Percentiles rank a stretch among this genome's conserved stretches.
Conservation (phyloP, 2,113 vertebrate species). For the Chloropsis hardwickii region DNA sequence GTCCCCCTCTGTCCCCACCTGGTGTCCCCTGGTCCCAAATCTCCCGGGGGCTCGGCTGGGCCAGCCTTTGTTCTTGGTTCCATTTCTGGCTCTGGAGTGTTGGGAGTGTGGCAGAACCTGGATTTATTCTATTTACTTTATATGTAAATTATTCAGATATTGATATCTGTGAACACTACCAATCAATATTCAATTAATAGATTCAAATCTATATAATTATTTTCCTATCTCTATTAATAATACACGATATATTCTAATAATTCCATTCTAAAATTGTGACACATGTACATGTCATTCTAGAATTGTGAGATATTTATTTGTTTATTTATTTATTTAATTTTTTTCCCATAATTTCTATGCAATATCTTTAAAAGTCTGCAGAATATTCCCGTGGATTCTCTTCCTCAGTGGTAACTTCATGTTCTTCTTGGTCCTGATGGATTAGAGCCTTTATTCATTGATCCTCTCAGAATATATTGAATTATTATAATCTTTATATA, state of each 20-base stretch:
- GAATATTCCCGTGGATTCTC: not conserved
- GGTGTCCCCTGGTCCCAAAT: not conserved
- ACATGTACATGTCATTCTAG: accelerated
- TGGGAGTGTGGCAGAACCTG: not conserved
- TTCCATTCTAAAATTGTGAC: not conserved
- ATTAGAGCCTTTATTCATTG: not conserved
- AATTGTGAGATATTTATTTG: not conserved
- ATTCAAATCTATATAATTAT: accelerated
- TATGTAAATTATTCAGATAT: accelerated
- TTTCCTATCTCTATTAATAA: too few species aligned
- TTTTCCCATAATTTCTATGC: not conserved
- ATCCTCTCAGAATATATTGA: not conserved
- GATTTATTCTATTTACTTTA: accelerated
- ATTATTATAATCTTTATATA: accelerated
- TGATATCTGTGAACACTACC: accelerated
- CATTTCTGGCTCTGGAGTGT: not conserved
- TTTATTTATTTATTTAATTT: not conserved
- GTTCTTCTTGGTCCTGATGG: not conserved
- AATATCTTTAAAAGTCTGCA: accelerated
- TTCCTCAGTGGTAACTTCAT: too few species aligned
- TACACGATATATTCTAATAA: too few species aligned
- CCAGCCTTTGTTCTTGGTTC: too few species aligned
- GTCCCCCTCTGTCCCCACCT: not conserved
- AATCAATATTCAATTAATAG: not conserved
- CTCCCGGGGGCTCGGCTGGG: not conserved